Evolutionary conservation across 2,797 vertebrate genomes (phyloP).

Genomic region (Macropodus opercularis): DNA sequence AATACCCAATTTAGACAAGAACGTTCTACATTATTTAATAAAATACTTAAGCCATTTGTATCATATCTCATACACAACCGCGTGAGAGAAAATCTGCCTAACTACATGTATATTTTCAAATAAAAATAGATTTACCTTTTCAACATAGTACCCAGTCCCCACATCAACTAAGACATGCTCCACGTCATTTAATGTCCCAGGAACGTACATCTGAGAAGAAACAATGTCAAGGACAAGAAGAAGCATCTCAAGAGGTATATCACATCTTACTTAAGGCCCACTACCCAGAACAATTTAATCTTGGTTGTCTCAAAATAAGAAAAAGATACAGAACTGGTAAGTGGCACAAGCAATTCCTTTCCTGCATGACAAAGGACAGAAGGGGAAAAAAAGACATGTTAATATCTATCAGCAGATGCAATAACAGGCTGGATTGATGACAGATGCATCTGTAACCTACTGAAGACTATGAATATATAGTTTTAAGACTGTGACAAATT

Average conservation of each 20-base stretch:
- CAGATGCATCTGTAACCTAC: no score
- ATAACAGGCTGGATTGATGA: background rate
- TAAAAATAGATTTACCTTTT: slow-evolving; percentile 84
- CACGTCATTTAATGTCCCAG: slow-evolving; percentile 90
- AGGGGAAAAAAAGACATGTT: background rate
- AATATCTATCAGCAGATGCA: background rate
- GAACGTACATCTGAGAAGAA: slow-evolving; percentile 91
- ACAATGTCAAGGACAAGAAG: slow-evolving; percentile 74
- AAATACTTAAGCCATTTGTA: no score
- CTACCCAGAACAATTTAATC: background rate
- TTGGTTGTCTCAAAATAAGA: background rate
- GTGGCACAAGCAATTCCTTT: slow-evolving; percentile 92
- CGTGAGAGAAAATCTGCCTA: no score
- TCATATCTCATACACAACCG: no score
- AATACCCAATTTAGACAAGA: background rate
- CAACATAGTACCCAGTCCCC: slow-evolving; percentile 96
- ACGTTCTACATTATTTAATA: background rate
- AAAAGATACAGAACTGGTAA: slow-evolving; percentile 96
- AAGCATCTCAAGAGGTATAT: background rate
- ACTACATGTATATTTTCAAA: no score
- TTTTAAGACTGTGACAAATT: no score
- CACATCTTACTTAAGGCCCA: background rate
- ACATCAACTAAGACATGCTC: slow-evolving; percentile 89
- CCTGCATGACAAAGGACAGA: slow-evolving; percentile 74
- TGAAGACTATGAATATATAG: background rate